Conservation (phyloP, 2,888 invertebrate genomes). For the Drosophila algonquin region DNA sequence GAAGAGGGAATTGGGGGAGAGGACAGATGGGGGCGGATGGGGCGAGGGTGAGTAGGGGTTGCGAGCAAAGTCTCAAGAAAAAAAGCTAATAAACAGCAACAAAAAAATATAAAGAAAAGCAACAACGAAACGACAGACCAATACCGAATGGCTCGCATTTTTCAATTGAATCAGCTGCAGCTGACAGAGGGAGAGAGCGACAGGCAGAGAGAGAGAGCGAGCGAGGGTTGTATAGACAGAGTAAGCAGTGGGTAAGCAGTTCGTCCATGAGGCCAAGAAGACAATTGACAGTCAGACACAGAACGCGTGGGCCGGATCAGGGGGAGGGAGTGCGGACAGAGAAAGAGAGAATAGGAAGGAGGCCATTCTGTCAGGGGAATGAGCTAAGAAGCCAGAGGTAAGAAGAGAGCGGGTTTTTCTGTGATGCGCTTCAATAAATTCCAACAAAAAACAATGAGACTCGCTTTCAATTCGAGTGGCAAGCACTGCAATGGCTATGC, state of each 20-base stretch:
- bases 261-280: slow-evolving; percentile 41
- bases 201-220: slow-evolving; percentile 4
- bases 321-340: neutral
- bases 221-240: slow-evolving; percentile 6
- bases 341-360: slow-evolving; percentile 2
- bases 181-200: slow-evolving; percentile 13
- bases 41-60: neutral
- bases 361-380: neutral
- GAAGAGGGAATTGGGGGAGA: neutral
- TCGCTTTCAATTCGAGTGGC: slow-evolving; percentile 39
- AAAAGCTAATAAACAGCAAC: slow-evolving; percentile 48
- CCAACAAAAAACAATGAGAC: slow-evolving; percentile 35
- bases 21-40: neutral
- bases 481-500: neutral
- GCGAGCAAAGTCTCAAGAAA: slow-evolving; percentile 34
- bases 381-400: neutral
- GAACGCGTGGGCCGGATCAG: slow-evolving; percentile 15
- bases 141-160: slow-evolving; percentile 16
- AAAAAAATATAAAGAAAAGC: slow-evolving; percentile 12
- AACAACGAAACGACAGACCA: slow-evolving; percentile 12
- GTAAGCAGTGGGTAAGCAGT: slow-evolving; percentile 1
- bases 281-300: slow-evolving; percentile 46
- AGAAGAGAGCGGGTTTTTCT: slow-evolving; percentile 12
- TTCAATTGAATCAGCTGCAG: slow-evolving; percentile 45
- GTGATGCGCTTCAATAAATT: slow-evolving; percentile 42